A percentile compares a stretch with the other conserved stretches of the same genome.
Evolutionary conservation across 2,113 vertebrate genomes (phyloP).

Genomic region (Hyperoodon ampullatus): DNA sequence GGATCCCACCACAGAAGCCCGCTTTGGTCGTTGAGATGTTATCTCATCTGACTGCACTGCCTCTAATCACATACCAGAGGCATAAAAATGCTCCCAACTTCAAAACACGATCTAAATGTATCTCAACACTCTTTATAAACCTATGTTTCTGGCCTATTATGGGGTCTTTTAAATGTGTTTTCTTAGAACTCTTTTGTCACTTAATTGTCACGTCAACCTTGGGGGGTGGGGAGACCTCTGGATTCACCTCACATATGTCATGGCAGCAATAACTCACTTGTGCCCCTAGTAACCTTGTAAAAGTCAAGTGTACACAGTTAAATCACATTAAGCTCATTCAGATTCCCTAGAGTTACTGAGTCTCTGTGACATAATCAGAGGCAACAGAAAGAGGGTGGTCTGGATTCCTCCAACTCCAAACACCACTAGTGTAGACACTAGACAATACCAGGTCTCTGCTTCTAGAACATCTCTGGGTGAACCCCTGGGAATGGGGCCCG

Average conservation of each 20-base stretch:
- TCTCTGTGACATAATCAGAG: background rate
- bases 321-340: background rate
- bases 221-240: background rate
- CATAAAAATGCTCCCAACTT: background rate
- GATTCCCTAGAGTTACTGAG: background rate
- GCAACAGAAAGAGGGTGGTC: background rate
- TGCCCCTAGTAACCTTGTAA: background rate
- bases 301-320: background rate
- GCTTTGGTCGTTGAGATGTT: background rate
- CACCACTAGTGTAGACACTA: background rate
- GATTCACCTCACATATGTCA: background rate
- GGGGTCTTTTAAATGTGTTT: background rate
- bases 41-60: background rate
- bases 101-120: background rate
- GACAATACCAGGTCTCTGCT: background rate
- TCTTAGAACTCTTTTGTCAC: background rate
- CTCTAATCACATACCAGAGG: background rate
- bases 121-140: background rate
- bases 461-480: background rate
- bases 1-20: background rate
- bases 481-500: background rate
- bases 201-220: background rate
- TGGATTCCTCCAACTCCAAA: background rate
- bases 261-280: background rate
- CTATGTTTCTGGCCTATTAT: background rate